Conservation (phyloP, 2,113 vertebrate genomes). For the Leptobrachium leishanense region DNA sequence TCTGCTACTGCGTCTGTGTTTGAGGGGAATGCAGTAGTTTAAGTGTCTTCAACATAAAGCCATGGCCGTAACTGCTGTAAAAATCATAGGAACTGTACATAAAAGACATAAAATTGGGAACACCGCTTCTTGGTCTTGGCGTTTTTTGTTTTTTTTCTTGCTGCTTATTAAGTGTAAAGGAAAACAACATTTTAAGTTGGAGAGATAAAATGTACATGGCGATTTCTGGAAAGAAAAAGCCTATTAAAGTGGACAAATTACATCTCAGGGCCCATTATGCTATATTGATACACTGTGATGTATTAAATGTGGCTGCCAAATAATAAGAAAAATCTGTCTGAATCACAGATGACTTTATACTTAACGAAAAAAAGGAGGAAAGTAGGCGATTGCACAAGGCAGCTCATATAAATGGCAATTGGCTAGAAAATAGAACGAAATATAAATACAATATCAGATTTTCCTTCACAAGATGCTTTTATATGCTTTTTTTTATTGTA, state of each 20-base stretch:
- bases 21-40: too few species aligned
- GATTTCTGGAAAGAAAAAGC: slow-evolving; percentile 16
- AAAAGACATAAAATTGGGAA: slow-evolving; percentile 16
- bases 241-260: slow-evolving; percentile 42
- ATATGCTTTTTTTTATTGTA: background rate
- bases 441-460: slow-evolving; percentile 3
- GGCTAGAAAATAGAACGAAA: slow-evolving; percentile 20
- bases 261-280: slow-evolving; percentile 40
- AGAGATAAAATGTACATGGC: slow-evolving; percentile 29
- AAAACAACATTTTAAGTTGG: slow-evolving; percentile 40
- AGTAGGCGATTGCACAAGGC: slow-evolving; percentile 28
- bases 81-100: background rate
- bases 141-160: background rate
- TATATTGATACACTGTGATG: slow-evolving; percentile 39
- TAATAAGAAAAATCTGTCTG: slow-evolving; percentile 42
- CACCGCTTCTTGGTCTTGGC: background rate
- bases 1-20: too few species aligned
- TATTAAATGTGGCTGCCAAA: slow-evolving; percentile 48
- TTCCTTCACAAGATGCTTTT: background rate
- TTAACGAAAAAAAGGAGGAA: background rate
- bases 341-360: slow-evolving; percentile 26
- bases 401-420: slow-evolving; percentile 33
- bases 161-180: slow-evolving; percentile 38
- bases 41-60: slow-evolving; percentile 2
- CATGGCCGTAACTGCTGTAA: slow-evolving; percentile 7